Evolutionary conservation across 2,797 vertebrate species (phyloP).

Genomic region (Dryobates pubescens): DNA sequence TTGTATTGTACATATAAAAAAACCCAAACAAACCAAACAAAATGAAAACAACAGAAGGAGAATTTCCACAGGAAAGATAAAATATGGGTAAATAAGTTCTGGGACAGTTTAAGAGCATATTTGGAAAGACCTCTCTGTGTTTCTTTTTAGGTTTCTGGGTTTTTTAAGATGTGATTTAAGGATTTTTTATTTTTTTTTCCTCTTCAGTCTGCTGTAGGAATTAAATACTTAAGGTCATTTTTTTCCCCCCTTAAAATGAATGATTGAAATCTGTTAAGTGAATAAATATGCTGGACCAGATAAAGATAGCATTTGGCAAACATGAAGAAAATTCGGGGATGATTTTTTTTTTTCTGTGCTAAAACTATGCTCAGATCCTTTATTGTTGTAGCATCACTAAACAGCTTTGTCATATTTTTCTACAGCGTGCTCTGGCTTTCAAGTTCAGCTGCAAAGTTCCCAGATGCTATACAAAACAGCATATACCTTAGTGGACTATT

Average conservation of each 20-base stretch:
- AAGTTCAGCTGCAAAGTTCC: slow-evolving; percentile 20
- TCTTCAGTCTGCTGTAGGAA: not conserved
- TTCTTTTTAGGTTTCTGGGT: rapidly evolving
- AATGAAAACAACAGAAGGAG: not conserved
- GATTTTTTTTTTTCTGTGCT: not conserved
- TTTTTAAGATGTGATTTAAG: not conserved
- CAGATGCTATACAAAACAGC: slow-evolving; percentile 35
- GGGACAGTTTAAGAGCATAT: not conserved
- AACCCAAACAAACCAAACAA: not conserved
- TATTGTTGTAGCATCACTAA: not conserved
- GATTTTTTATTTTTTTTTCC: too few relatives aligned
- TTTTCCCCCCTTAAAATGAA: not conserved
- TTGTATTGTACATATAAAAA: not conserved
- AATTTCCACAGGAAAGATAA: not conserved
- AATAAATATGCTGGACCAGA: not conserved
- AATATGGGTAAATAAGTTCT: not conserved
- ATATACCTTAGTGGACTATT: slow-evolving; percentile 44
- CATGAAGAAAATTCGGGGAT: not conserved
- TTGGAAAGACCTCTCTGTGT: not conserved
- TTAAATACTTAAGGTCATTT: not conserved
- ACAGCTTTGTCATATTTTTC: not conserved
- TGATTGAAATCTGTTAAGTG: not conserved
- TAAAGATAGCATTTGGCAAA: not conserved
- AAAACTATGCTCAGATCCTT: slow-evolving; percentile 18
- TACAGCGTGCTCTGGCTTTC: slow-evolving; percentile 21